Conservation (phyloP, 2,888 invertebrate genomes). For the Synergus laeviventris region DNA sequence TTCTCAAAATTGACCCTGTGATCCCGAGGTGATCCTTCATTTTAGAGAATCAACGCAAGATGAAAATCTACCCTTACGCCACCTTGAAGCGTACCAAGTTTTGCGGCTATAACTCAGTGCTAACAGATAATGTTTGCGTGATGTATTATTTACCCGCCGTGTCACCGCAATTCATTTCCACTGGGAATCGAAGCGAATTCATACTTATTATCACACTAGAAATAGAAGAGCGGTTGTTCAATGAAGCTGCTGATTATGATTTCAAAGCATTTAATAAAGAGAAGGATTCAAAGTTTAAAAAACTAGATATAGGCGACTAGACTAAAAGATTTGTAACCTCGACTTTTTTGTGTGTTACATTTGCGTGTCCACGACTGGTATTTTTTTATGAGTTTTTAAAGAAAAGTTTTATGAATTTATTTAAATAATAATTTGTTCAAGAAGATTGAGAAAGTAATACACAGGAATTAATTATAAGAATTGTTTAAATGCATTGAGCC, state of each 20-base stretch:
- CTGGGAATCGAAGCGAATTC: conserved; percentile 69
- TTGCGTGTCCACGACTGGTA: no score
- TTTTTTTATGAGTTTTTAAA: no score
- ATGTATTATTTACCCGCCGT: conserved; percentile 71
- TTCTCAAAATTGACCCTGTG: conserved; percentile 45
- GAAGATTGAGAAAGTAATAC: no score
- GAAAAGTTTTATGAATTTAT: no score
- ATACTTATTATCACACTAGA: conserved; percentile 61
- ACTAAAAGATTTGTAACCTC: no score
- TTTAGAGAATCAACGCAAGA: conserved; percentile 65
- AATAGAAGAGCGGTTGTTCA: conserved; percentile 46
- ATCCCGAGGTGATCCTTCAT: conserved; percentile 62
- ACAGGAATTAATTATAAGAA: no score
- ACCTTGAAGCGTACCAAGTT: conserved; percentile 54
- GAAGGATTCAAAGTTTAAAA: no score
- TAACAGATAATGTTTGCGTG: conserved; percentile 69
- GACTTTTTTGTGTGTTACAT: no score
- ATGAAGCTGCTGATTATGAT: neutral
- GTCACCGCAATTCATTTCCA: conserved; percentile 71
- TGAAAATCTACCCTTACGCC: conserved; percentile 73
- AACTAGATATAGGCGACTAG: no score
- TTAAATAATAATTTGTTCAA: no score
- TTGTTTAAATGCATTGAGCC: no score
- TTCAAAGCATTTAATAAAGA: no score
- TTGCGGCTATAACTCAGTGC: conserved; percentile 67